These are phyloP conservation scores for Ceyx erithaca DNA, from an alignment of 2,797 vertebrate genomes.

Conservation along the genomic window DNA sequence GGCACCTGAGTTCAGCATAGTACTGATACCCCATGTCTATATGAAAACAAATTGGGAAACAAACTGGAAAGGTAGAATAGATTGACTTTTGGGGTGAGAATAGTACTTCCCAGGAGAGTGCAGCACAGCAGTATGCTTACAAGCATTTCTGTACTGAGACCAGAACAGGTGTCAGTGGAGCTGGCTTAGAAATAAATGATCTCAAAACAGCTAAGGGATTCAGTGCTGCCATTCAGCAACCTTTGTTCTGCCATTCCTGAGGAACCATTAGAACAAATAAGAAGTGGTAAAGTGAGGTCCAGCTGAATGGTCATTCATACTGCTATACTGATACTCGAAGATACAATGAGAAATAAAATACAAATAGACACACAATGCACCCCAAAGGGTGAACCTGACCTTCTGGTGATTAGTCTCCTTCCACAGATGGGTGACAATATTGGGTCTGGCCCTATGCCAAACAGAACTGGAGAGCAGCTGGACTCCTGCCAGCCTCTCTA, in stretches of 20 bases:
- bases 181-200: neutral
- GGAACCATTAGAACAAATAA: neutral
- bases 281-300: neutral
- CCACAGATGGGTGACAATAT: neutral
- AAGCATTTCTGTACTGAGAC: neutral
- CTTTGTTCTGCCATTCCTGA: neutral
- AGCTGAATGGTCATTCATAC: neutral
- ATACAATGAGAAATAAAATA: neutral
- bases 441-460: neutral
- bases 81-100: neutral
- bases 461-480: neutral
- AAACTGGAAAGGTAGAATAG: neutral
- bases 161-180: neutral
- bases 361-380: neutral
- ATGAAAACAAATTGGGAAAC: neutral
- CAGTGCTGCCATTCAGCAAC: neutral
- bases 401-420: neutral
- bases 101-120: neutral
- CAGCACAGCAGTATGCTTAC: neutral
- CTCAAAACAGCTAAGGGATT: neutral
- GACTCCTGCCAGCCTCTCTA: neutral
- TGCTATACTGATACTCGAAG: neutral
- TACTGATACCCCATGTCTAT: neutral
- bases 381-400: neutral
- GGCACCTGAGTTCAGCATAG: neutral